Conservation (phyloP, 2,113 vertebrate genomes). For the Ciconia stormi region DNA sequence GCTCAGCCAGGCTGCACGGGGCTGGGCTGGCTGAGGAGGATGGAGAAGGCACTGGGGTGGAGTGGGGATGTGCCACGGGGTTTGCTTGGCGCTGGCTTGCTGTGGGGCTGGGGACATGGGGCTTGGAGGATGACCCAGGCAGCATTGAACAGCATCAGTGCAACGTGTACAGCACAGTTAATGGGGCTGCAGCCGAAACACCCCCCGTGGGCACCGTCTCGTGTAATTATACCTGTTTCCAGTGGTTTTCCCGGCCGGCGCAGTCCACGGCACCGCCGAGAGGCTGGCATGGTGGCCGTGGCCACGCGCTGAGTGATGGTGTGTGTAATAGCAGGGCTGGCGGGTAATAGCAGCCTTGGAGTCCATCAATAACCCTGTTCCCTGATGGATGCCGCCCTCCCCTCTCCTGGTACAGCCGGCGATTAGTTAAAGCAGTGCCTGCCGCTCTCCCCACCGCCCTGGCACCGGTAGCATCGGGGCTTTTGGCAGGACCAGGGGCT, state of each 20-base stretch:
- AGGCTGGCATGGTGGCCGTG: background rate
- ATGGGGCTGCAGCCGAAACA: background rate
- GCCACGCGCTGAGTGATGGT: background rate
- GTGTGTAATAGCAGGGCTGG: conserved; percentile 37
- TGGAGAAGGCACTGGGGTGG: background rate
- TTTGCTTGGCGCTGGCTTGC: background rate
- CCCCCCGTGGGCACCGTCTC: background rate
- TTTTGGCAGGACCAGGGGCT: background rate
- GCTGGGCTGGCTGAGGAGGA: accelerated
- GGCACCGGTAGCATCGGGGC: accelerated
- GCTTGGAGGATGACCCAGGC: background rate
- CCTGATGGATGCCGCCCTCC: background rate
- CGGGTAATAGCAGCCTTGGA: background rate
- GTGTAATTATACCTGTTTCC: background rate
- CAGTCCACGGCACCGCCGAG: accelerated
- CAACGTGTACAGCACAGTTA: background rate
- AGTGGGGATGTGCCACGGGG: accelerated
- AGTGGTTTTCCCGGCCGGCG: background rate
- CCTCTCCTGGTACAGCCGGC: background rate
- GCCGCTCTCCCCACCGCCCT: accelerated
- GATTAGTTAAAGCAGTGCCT: background rate
- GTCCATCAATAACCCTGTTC: background rate
- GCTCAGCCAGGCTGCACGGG: background rate
- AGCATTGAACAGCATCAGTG: background rate
- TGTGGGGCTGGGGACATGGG: background rate